Evolutionary conservation across 2,888 invertebrate genomes (phyloP).

Genomic region (Coenonympha glycerion): DNA sequence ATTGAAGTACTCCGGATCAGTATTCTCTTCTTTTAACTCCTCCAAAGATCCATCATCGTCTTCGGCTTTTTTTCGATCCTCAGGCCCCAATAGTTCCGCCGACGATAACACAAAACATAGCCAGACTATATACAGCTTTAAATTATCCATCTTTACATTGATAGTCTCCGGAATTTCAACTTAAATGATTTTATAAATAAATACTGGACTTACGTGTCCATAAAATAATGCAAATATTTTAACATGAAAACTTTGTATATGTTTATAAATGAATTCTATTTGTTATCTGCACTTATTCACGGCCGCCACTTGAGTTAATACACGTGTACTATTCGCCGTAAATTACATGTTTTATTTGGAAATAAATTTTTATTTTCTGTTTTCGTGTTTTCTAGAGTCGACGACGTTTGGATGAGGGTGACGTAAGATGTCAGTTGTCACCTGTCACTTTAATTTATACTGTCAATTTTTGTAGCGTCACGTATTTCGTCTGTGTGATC

Average conservation of each 20-base stretch:
- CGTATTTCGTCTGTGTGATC: too few species aligned
- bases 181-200: conserved; percentile 28
- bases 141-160: conserved; percentile 45
- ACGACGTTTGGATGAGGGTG: too few species aligned
- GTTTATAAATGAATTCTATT: too few species aligned
- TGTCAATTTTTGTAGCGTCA: too few species aligned
- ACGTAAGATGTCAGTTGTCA: too few species aligned
- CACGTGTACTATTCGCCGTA: conserved; percentile 33
- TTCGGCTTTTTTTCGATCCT: conserved; percentile 41
- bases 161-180: conserved; percentile 30
- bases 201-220: conserved; percentile 65
- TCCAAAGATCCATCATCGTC: conserved; percentile 42
- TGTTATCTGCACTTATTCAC: conserved; percentile 1
- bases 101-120: conserved; percentile 47
- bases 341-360: conserved; percentile 25
- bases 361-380: conserved; percentile 5
- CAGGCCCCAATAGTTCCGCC: conserved; percentile 59
- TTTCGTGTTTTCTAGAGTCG: background rate
- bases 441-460: too few species aligned
- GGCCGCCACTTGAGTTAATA: conserved; percentile 31
- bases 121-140: conserved; percentile 44
- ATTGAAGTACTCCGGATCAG: conserved; percentile 46
- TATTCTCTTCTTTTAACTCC: conserved; percentile 35
- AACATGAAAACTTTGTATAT: conserved; percentile 8
- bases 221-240: conserved; percentile 26